These are phyloP conservation scores for Heliconius eleuchia DNA, from an alignment of 1,140 invertebrate species.

Conservation along the genomic window DNA sequence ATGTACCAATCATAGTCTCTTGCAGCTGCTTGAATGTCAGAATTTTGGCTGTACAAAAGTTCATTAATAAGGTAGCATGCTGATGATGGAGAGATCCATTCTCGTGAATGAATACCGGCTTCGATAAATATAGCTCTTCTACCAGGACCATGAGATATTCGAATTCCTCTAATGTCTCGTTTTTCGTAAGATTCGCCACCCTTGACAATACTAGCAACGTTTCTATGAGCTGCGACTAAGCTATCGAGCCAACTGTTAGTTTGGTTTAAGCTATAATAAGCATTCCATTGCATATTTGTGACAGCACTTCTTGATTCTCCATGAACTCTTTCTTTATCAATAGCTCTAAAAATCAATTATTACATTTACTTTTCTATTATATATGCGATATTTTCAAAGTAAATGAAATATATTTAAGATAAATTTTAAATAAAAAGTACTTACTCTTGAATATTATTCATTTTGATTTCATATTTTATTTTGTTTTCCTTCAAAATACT, in stretches of 20 bases:
- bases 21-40: slow-evolving; percentile 73
- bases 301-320: neutral
- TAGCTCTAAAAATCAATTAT: slow-evolving; percentile 45
- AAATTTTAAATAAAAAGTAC: slow-evolving; percentile 35
- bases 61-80: slow-evolving; percentile 84
- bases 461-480: slow-evolving; percentile 52
- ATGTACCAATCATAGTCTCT: slow-evolving; percentile 88
- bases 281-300: slow-evolving; percentile 71
- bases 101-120: slow-evolving; percentile 85
- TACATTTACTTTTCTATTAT: neutral
- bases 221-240: slow-evolving; percentile 72
- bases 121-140: slow-evolving; percentile 80
- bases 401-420: no score
- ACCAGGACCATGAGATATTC: slow-evolving; percentile 81
- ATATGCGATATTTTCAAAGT: no score
- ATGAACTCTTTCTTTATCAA: slow-evolving; percentile 56
- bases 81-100: slow-evolving; percentile 86
- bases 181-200: slow-evolving; percentile 83
- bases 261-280: slow-evolving; percentile 78
- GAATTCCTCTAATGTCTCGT: slow-evolving; percentile 84
- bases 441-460: slow-evolving; percentile 70
- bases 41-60: slow-evolving; percentile 78
- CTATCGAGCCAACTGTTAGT: slow-evolving; percentile 74
- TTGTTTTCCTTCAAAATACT: slow-evolving; percentile 43
- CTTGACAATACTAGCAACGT: slow-evolving; percentile 70